Percentiles rank a stretch among this genome's conserved stretches.
These are phyloP conservation scores for Hybos culiciformis DNA, from an alignment of 2,888 invertebrate species.

Conservation along the genomic window DNA sequence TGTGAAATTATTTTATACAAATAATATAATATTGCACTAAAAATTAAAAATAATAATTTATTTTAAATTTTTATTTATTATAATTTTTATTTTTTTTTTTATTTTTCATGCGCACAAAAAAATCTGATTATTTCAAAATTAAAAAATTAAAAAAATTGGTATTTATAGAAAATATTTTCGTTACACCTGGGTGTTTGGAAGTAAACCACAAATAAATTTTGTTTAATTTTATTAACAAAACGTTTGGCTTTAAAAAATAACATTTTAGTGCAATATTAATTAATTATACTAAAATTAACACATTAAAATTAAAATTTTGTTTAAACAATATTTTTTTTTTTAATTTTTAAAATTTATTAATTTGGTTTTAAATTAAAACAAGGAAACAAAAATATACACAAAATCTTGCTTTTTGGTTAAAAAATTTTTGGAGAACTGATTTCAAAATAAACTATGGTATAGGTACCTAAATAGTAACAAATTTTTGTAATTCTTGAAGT, in stretches of 20 bases:
- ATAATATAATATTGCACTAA: neutral
- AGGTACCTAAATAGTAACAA: too few relatives aligned
- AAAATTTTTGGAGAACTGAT: too few relatives aligned
- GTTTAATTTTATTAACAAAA: neutral
- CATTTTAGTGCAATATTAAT: slow-evolving; percentile 17
- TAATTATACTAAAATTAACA: neutral
- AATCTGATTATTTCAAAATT: neutral
- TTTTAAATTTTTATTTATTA: too few relatives aligned
- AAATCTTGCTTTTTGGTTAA: too few relatives aligned
- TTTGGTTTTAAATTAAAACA: neutral
- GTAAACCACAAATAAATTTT: neutral
- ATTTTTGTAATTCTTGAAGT: too few relatives aligned
- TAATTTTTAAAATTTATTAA: neutral
- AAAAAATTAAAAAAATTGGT: neutral
- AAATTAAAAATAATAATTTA: neutral
- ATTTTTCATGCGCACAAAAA: neutral
- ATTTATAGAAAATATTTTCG: neutral
- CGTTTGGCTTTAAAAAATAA: slow-evolving; percentile 1
- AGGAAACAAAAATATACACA: too few relatives aligned
- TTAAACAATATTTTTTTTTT: neutral
- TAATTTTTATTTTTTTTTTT: neutral
- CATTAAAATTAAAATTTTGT: neutral
- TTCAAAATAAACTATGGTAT: too few relatives aligned
- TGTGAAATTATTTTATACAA: neutral
- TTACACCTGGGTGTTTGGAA: neutral